Percentiles rank a stretch among this genome's conserved stretches.
phyloP scores from a whole-genome alignment of 1,140 invertebrate genomes.

The Drosophila setifemur region DNA sequence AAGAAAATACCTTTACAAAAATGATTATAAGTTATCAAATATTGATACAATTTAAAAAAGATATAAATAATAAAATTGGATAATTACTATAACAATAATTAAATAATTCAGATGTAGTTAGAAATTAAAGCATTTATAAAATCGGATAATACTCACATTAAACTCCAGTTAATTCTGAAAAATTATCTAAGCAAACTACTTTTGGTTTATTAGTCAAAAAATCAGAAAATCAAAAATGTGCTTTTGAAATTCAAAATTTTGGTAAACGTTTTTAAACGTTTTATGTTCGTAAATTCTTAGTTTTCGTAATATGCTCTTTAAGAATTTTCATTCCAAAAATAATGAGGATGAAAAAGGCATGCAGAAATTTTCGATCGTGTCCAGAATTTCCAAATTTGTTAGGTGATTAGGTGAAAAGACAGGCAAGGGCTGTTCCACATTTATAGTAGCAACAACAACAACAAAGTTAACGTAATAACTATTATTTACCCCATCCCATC shows the following conservation, averaged over 20 bases:
- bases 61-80: too few species aligned
- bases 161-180: neutral
- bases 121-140: too few species aligned
- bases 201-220: constrained; percentile 38
- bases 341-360: neutral
- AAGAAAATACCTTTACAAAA: too few species aligned
- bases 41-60: too few species aligned
- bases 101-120: too few species aligned
- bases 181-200: neutral
- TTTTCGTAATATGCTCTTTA: neutral
- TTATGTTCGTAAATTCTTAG: neutral
- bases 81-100: too few species aligned
- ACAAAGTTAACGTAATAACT: constrained; percentile 1
- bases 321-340: neutral
- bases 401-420: neutral
- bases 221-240: neutral
- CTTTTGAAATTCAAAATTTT: neutral
- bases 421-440: neutral
- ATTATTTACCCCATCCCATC: constrained; percentile 6
- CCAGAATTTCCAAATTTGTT: neutral
- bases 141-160: too few species aligned
- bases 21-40: too few species aligned
- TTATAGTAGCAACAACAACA: neutral
- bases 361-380: neutral
- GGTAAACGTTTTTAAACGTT: too few species aligned